phyloP scores from a whole-genome alignment of 2,113 vertebrate genomes.

The Synodontis membranacea region DNA sequence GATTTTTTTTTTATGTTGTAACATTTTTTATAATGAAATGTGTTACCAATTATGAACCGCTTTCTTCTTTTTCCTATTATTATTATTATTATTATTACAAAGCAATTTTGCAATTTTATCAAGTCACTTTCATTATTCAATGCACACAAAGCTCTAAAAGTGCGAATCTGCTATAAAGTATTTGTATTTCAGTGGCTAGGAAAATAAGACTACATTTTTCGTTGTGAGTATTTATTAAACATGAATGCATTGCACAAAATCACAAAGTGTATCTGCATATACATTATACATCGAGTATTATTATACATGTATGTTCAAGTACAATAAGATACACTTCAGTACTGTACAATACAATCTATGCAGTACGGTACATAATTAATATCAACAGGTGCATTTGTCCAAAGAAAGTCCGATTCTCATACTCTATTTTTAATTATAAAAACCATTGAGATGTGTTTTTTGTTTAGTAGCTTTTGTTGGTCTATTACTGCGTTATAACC shows the following conservation, averaged over 20 bases:
- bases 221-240: neutral
- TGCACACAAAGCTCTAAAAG: too few relatives aligned
- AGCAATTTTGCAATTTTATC: neutral
- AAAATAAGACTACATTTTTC: neutral
- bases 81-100: neutral
- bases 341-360: neutral
- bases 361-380: neutral
- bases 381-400: neutral
- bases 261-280: too few relatives aligned
- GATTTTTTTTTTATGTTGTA: neutral
- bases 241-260: neutral
- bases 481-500: neutral
- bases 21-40: neutral
- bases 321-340: too few relatives aligned
- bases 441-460: neutral
- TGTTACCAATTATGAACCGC: neutral
- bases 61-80: neutral
- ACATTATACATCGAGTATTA: too few relatives aligned
- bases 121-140: neutral
- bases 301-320: neutral
- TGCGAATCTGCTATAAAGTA: neutral
- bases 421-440: neutral
- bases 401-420: neutral
- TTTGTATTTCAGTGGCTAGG: neutral
- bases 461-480: neutral